phyloP scores from a whole-genome alignment of 2,888 invertebrate genomes.

The Lottia gigantea region DNA sequence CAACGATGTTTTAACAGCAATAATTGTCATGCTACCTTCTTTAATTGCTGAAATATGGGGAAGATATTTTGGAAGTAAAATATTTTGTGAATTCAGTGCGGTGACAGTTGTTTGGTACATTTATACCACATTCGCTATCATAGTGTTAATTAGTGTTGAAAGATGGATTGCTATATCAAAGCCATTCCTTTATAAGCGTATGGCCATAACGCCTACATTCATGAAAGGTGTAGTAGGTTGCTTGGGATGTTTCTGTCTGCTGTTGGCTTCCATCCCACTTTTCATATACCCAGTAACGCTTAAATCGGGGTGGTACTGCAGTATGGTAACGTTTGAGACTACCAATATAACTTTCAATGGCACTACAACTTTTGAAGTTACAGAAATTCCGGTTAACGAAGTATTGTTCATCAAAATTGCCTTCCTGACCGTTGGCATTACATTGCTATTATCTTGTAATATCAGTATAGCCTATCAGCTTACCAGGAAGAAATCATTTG shows the following conservation, averaged over 20 bases:
- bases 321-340: not conserved
- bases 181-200: conserved; percentile 26
- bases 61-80: conserved; percentile 17
- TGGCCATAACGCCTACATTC: conserved; percentile 23
- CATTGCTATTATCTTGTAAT: conserved; percentile 22
- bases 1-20: conserved; percentile 30
- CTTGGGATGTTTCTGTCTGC: conserved; percentile 27
- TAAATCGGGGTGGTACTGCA: conserved; percentile 33
- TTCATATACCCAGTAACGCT: conserved; percentile 23
- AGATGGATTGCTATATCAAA: conserved; percentile 30
- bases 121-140: conserved; percentile 33
- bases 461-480: conserved; percentile 28
- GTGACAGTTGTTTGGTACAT: conserved; percentile 32
- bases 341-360: not conserved
- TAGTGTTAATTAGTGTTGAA: conserved; percentile 32
- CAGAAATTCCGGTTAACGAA: conserved; percentile 11
- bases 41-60: conserved; percentile 27
- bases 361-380: not conserved
- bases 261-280: conserved; percentile 27
- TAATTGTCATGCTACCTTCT: conserved; percentile 29
- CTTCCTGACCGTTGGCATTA: conserved; percentile 23
- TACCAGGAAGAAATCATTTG: conserved; percentile 15
- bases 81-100: conserved; percentile 28
- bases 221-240: conserved; percentile 24
- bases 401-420: conserved; percentile 23